phyloP scores from a whole-genome alignment of 1,140 invertebrate species.

The Pemphigus obesinymphae region DNA sequence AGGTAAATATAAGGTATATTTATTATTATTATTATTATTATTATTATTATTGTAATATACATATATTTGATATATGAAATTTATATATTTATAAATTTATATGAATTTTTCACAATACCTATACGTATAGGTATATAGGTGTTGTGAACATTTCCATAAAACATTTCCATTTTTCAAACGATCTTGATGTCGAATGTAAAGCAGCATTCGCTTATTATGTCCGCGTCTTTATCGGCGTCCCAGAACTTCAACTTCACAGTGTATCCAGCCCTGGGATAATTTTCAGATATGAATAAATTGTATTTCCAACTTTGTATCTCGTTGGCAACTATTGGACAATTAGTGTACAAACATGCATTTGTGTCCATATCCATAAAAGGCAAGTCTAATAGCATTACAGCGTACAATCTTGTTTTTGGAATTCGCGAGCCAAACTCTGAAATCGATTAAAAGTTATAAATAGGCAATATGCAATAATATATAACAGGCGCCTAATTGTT shows the following conservation, averaged over 20 bases:
- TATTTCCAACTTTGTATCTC: not conserved
- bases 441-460: too few relatives aligned
- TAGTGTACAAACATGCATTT: not conserved
- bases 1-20: too few relatives aligned
- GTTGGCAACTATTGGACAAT: not conserved
- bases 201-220: not conserved
- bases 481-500: too few relatives aligned
- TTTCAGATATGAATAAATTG: not conserved
- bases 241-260: not conserved
- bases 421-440: not conserved
- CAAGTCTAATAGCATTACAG: not conserved
- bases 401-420: slow-evolving; percentile 6
- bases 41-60: too few relatives aligned
- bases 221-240: not conserved
- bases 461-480: too few relatives aligned
- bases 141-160: too few relatives aligned
- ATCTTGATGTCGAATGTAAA: slow-evolving; percentile 10
- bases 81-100: too few relatives aligned
- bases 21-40: too few relatives aligned
- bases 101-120: too few relatives aligned
- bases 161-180: too few relatives aligned
- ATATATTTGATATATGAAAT: too few relatives aligned
- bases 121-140: too few relatives aligned
- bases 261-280: not conserved
- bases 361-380: slow-evolving; percentile 17